Conservation (phyloP, 2,888 invertebrate genomes). For the Polyommatus icarus region DNA sequence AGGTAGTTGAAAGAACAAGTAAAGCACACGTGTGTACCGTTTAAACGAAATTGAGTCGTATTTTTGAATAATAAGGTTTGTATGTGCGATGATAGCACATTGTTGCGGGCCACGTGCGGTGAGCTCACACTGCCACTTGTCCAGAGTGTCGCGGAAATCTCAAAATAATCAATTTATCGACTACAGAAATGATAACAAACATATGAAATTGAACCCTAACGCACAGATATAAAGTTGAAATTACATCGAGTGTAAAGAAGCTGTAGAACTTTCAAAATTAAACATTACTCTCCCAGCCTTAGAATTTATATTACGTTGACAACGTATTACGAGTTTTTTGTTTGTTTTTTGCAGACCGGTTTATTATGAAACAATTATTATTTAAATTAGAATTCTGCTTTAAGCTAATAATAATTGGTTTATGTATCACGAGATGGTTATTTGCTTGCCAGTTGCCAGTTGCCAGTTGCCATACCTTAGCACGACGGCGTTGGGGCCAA, state of each 20-base stretch:
- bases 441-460: not conserved
- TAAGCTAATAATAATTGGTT: not conserved
- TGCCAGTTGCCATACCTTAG: not conserved
- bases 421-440: not conserved
- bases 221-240: not conserved
- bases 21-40: not conserved
- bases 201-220: not conserved
- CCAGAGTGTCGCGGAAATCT: constrained; percentile 33
- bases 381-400: constrained; percentile 7
- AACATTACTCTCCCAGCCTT: not conserved
- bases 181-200: constrained; percentile 10
- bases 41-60: not conserved
- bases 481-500: not conserved
- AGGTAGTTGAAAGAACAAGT: constrained; percentile 23
- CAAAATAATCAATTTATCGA: constrained; percentile 35
- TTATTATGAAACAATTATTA: constrained; percentile 25
- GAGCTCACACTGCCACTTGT: constrained; percentile 33
- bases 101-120: constrained; percentile 28
- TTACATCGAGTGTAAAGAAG: not conserved
- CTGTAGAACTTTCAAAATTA: not conserved
- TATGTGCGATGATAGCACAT: constrained; percentile 1
- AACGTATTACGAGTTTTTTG: not conserved
- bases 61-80: accelerated
- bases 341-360: not conserved
- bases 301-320: not conserved